Conservation (phyloP, 2,113 vertebrate species). For the Albula glossodonta region DNA sequence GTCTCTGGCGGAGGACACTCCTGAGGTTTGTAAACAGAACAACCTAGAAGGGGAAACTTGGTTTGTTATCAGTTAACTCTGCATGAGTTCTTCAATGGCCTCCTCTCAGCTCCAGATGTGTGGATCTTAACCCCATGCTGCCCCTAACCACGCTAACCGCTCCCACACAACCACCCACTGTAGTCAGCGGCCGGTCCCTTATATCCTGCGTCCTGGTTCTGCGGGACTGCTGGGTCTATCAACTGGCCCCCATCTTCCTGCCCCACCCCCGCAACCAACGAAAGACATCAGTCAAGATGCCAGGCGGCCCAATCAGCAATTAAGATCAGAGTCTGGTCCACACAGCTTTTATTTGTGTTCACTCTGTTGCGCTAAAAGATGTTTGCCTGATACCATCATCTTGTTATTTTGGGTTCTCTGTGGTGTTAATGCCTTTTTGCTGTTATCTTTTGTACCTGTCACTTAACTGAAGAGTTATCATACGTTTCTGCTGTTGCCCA, state of each 20-base stretch:
- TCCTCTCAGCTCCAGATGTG: slow-evolving; percentile 27
- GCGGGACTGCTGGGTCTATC: background rate
- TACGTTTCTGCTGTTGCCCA: background rate
- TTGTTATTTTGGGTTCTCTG: background rate
- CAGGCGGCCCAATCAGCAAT: no score
- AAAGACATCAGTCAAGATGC: no score
- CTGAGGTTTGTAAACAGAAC: slow-evolving; percentile 46
- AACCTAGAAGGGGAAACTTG: slow-evolving; percentile 27
- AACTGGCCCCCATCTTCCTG: slow-evolving; percentile 15
- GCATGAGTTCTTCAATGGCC: slow-evolving; percentile 25
- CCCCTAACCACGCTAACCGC: no score
- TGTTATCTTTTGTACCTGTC: background rate
- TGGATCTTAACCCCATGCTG: background rate
- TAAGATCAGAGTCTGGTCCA: no score
- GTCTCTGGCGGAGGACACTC: slow-evolving; percentile 29
- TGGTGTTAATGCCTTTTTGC: background rate
- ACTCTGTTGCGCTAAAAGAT: background rate
- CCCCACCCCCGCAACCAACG: background rate
- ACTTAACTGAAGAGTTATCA: background rate
- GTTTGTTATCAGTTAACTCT: slow-evolving; percentile 44
- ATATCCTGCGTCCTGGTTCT: no score
- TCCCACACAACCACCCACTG: no score
- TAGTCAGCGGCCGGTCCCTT: no score
- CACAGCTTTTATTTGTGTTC: no score
- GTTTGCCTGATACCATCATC: background rate